Percentiles rank a stretch among this genome's conserved stretches.
phyloP scores from a whole-genome alignment of 2,888 invertebrate species.

The Rhingia campestris region DNA sequence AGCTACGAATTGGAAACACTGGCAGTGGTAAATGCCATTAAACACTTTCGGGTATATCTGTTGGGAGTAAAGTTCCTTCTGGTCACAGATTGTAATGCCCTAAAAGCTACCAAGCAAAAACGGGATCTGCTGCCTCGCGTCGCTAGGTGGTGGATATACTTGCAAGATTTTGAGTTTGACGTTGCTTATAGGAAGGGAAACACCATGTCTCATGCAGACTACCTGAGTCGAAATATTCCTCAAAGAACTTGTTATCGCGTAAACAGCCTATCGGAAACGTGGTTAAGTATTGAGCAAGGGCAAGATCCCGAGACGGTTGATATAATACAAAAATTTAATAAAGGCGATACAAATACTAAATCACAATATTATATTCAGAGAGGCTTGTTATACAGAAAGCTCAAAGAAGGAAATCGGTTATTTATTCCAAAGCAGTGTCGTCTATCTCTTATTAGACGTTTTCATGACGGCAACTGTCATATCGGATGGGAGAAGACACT shows the following conservation, averaged over 20 bases:
- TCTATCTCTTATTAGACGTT: no score
- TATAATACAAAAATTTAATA: slow-evolving; percentile 14
- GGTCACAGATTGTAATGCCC: slow-evolving; percentile 40
- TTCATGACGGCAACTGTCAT: slow-evolving; percentile 31
- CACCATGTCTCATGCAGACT: slow-evolving; percentile 9
- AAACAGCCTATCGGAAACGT: slow-evolving; percentile 15
- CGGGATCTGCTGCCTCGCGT: slow-evolving; percentile 12
- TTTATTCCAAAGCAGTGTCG: slow-evolving; percentile 5
- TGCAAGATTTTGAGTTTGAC: slow-evolving; percentile 19
- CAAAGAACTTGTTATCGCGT: slow-evolving; percentile 4
- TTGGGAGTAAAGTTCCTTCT: slow-evolving; percentile 18
- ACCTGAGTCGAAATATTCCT: slow-evolving; percentile 2
- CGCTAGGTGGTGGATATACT: slow-evolving; percentile 15
- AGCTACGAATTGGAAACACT: no score
- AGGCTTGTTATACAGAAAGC: slow-evolving; percentile 1
- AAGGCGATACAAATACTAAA: neutral
- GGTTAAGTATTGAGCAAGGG: neutral
- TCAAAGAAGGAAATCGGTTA: neutral
- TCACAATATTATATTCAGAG: neutral
- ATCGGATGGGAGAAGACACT: slow-evolving; percentile 33
- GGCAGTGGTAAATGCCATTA: no score
- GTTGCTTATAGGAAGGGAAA: slow-evolving; percentile 45
- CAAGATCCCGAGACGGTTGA: no score
- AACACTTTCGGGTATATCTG: slow-evolving; percentile 27
- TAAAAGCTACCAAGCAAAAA: slow-evolving; percentile 31